A percentile compares a stretch with the other conserved stretches of the same genome.
phyloP scores from a whole-genome alignment of 2,113 vertebrate species.

The Phoenicopterus ruber region DNA sequence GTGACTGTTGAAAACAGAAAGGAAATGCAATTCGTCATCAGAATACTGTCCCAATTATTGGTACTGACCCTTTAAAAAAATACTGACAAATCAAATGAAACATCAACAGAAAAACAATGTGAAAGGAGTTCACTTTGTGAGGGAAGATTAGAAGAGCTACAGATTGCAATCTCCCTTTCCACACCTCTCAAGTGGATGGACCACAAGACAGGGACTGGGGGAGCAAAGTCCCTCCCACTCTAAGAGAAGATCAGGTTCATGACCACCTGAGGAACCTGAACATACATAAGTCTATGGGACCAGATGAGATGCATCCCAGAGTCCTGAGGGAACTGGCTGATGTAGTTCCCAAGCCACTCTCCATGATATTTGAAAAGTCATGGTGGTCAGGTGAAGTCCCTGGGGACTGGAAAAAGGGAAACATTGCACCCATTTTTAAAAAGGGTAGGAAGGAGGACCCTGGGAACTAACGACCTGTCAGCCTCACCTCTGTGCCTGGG shows the following conservation, averaged over 20 bases:
- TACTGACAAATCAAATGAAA: not conserved
- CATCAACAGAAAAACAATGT: not conserved
- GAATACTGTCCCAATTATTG: not conserved
- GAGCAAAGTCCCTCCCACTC: not conserved
- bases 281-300: not conserved
- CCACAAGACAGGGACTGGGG: not conserved
- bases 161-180: not conserved
- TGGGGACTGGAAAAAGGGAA: not conserved
- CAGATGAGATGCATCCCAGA: not conserved
- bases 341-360: not conserved
- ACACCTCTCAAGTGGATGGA: not conserved
- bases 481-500: not conserved
- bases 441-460: not conserved
- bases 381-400: not conserved
- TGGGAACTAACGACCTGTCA: not conserved
- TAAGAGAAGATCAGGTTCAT: not conserved
- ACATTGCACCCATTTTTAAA: not conserved
- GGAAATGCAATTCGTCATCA: not conserved
- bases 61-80: not conserved
- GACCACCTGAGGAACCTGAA: not conserved
- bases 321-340: not conserved
- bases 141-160: not conserved
- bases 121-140: not conserved
- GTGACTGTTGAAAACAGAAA: not conserved
- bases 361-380: not conserved